These are phyloP conservation scores for Cephus runcator DNA, from an alignment of 2,888 invertebrate species.

Conservation along the genomic window DNA sequence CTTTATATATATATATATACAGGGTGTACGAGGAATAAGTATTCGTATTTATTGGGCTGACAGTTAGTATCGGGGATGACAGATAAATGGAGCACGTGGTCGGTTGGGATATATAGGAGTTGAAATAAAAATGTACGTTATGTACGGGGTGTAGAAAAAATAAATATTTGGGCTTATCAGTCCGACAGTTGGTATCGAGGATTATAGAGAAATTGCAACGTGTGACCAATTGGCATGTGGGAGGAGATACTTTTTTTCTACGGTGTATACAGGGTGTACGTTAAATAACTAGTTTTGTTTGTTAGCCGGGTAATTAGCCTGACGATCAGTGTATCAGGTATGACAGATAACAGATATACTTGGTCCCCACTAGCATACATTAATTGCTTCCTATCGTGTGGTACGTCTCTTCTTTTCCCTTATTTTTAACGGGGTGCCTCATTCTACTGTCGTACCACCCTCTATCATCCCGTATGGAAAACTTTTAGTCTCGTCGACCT, in stretches of 20 bases:
- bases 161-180: neutral
- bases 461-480: conserved; percentile 7
- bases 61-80: neutral
- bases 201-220: neutral
- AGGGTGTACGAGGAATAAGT: neutral
- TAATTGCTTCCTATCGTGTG: conserved; percentile 45
- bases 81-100: neutral
- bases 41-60: neutral
- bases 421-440: neutral
- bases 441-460: conserved; percentile 22
- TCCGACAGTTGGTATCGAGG: neutral
- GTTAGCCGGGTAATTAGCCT: neutral
- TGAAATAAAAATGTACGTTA: neutral
- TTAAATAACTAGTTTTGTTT: neutral
- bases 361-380: conserved; percentile 45
- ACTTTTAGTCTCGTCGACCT: neutral
- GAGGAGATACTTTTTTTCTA: neutral
- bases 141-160: neutral
- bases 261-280: neutral
- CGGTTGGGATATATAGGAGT: neutral
- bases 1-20: fast-evolving
- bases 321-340: neutral
- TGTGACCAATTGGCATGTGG: neutral
- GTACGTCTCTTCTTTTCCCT: conserved; percentile 6
- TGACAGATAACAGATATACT: neutral